Percentiles rank a stretch among this genome's conserved stretches.
Conservation (phyloP, 2,888 invertebrate genomes). For the Aquatica leii region DNA sequence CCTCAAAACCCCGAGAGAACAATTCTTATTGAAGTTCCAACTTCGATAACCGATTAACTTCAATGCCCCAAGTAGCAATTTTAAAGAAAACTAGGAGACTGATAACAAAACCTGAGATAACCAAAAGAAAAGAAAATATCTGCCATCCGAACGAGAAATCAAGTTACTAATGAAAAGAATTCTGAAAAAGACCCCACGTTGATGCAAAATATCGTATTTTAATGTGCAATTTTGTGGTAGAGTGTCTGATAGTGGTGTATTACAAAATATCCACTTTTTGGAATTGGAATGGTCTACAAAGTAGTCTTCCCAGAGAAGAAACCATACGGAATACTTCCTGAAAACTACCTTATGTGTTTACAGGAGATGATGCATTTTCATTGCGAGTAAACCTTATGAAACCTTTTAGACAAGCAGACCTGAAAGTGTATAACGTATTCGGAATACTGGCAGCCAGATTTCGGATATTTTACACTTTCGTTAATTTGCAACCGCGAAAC, state of each 20-base stretch:
- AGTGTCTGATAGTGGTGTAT: not conserved
- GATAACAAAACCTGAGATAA: no score
- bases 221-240: no score
- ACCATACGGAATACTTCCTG: no score
- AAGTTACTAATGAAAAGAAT: no score
- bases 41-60: no score
- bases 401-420: not conserved
- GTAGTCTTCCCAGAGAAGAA: not conserved
- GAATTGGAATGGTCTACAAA: not conserved
- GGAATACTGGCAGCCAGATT: not conserved
- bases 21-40: no score
- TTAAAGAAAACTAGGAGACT: no score
- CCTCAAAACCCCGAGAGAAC: no score
- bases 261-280: not conserved
- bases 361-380: not conserved
- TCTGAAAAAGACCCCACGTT: no score
- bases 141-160: no score
- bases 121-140: no score
- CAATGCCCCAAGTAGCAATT: no score
- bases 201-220: not conserved
- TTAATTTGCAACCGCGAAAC: not conserved
- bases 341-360: not conserved
- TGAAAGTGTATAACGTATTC: not conserved
- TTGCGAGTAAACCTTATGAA: not conserved
- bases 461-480: not conserved